Evolutionary conservation across 2,888 invertebrate genomes (phyloP), one percentile per base, ranked within the genome.

Genomic region (Listrodromus nycthemerus): DNA sequence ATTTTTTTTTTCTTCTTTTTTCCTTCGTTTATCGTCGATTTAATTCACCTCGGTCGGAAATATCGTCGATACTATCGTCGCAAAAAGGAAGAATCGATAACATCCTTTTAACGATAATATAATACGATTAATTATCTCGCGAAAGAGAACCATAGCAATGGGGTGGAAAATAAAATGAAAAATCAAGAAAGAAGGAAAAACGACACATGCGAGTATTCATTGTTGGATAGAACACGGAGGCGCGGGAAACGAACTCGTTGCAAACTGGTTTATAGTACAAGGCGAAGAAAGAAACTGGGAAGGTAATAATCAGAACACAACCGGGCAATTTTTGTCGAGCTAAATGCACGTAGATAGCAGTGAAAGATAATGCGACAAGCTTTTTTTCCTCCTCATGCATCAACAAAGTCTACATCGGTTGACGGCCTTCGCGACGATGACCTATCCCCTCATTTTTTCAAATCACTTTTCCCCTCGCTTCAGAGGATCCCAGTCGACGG

Each of bases 11-110:
- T 55, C 10, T 8, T 2, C 1, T 10, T 71, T 19, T 21, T 55
- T 21, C 24, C 1, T 21, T 37, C 19, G 0, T 19, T 58, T 13
- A 41, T 65, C 10, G 19, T 70, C 7, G 19, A 70, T 52, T 70
- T n/a, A n/a, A 79, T 71, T 55, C 65, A 79, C 65, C 71, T 65
- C 13, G 37, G 41, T 33, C 16, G 70, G 65, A 10, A 71, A 50
- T 52, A 79, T 52, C 19, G 52, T 33, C 4, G 30, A 19, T n/a
- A 71, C 63, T 48, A 78, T 78, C 37, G 30, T 69, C 13, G 16
- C 41, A 45, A 16, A 45, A 45, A 45, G 16, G 13, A 16, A 45
- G 16, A 45, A 41, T 37, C 5, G 33, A 19, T 19, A 71, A 71
- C 61, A 78, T 78, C 41, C 19, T 61, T n/a, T 24, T 2, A 21